Percentiles rank a stretch among this genome's conserved stretches.
Conservation (phyloP, 1,140 invertebrate genomes). For the Zaprionus vittiger region DNA sequence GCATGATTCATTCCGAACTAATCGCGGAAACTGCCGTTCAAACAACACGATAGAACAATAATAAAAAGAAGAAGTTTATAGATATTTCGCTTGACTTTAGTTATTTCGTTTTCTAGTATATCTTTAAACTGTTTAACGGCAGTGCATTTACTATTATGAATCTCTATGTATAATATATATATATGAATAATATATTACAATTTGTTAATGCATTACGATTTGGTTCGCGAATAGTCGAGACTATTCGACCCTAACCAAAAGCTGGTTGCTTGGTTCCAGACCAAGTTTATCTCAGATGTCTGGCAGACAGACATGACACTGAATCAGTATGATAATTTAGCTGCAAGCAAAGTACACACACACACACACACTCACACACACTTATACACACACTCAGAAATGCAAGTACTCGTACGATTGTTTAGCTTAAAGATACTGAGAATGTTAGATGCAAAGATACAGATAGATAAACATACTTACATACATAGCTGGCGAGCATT, state of each 20-base stretch:
- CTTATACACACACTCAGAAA: not conserved
- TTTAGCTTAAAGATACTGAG: slow-evolving; percentile 2
- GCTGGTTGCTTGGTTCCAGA: slow-evolving; percentile 28
- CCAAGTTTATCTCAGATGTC: slow-evolving; percentile 19
- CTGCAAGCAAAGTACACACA: slow-evolving; percentile 64
- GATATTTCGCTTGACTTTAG: slow-evolving; percentile 2
- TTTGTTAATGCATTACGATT: slow-evolving; percentile 22
- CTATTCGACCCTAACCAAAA: slow-evolving; percentile 21
- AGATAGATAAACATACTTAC: slow-evolving; percentile 1
- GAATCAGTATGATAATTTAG: slow-evolving; percentile 74
- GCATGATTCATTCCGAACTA: slow-evolving; percentile 17
- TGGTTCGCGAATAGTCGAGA: slow-evolving; percentile 21
- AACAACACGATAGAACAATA: slow-evolving; percentile 10
- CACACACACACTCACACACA: slow-evolving; percentile 34
- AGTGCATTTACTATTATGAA: slow-evolving; percentile 33
- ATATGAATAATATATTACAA: slow-evolving; percentile 8
- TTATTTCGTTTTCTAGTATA: not conserved
- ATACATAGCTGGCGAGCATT: not conserved
- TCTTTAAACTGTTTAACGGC: slow-evolving; percentile 25
- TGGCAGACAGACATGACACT: slow-evolving; percentile 42
- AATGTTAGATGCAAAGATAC: not conserved
- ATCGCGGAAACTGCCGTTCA: slow-evolving; percentile 13
- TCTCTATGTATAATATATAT: slow-evolving; percentile 12
- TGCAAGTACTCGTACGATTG: slow-evolving; percentile 3
- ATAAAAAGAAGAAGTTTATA: not conserved